Evolutionary conservation across 2,113 vertebrate species (phyloP).

Genomic region (Aythya baeri): DNA sequence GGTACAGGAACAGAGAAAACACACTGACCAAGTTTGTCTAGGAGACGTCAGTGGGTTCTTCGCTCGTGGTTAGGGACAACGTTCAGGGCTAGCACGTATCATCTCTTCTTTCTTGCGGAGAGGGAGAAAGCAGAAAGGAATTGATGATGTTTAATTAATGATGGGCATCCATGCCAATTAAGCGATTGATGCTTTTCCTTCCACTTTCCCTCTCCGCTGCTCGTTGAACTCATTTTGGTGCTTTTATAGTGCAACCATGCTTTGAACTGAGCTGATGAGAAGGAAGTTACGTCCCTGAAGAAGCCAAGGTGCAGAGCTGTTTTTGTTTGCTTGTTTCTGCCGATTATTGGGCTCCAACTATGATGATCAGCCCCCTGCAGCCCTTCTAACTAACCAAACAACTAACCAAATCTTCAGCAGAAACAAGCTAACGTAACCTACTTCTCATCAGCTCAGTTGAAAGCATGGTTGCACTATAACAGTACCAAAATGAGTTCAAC

Average conservation of each 20-base stretch:
- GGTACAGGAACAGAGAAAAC: constrained; percentile 41
- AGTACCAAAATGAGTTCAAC: neutral
- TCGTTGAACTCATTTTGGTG: neutral
- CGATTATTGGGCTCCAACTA: neutral
- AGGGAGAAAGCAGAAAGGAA: constrained; percentile 52
- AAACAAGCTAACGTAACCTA: neutral
- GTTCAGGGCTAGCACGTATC: neutral
- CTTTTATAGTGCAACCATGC: too few species aligned
- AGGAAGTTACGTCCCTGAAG: neutral
- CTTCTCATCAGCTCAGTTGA: neutral
- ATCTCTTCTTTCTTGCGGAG: fast-evolving
- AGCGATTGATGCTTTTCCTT: neutral
- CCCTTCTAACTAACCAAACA: neutral
- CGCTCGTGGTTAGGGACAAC: constrained; percentile 46
- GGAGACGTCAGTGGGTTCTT: constrained; percentile 64
- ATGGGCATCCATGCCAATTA: neutral
- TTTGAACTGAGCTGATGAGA: neutral
- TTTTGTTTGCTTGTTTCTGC: too few species aligned
- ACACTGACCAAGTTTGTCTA: constrained; percentile 47
- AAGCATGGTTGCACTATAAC: neutral
- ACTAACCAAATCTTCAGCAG: neutral
- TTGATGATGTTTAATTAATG: neutral
- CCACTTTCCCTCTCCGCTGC: neutral
- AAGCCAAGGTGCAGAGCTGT: too few species aligned
- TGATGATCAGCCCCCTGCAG: neutral